Percentiles rank a stretch among this genome's conserved stretches.
These are phyloP conservation scores for Chitala chitala DNA, from an alignment of 2,113 vertebrate genomes.

Conservation along the genomic window DNA sequence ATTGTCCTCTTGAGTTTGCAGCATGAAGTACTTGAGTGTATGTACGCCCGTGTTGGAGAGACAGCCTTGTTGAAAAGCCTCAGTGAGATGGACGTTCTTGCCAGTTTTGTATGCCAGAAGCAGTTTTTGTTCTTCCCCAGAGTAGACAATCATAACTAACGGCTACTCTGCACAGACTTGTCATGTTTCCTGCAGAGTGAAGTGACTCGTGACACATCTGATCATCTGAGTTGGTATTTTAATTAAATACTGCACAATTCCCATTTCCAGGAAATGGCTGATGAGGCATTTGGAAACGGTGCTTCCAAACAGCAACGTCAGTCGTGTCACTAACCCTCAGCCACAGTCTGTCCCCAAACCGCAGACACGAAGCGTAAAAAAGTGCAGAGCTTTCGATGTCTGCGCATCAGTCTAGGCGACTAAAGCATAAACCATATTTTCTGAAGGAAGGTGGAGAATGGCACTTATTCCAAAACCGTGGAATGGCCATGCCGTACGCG, in stretches of 20 bases:
- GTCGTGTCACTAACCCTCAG: slow-evolving; percentile 59
- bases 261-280: too few species aligned
- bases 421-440: too few species aligned
- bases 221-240: too few species aligned
- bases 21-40: neutral
- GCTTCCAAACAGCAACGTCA: slow-evolving; percentile 64
- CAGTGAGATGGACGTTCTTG: slow-evolving; percentile 12
- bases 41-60: neutral
- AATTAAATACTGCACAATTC: too few species aligned
- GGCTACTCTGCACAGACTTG: slow-evolving; percentile 28
- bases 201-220: slow-evolving; percentile 37
- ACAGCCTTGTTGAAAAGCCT: too few species aligned
- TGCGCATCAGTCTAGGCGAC: too few species aligned
- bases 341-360: slow-evolving; percentile 67
- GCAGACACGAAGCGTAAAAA: slow-evolving; percentile 69
- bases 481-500: slow-evolving; percentile 23
- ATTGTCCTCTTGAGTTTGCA: neutral
- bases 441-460: too few species aligned
- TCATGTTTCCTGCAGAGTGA: slow-evolving; percentile 45
- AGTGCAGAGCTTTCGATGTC: slow-evolving; percentile 61
- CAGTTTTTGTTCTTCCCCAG: slow-evolving; percentile 42
- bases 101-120: slow-evolving; percentile 38
- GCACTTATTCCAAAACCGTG: slow-evolving; percentile 47
- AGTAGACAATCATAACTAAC: slow-evolving; percentile 50
- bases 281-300: slow-evolving; percentile 68